These are phyloP conservation scores for Dendrolimus punctatus DNA, from an alignment of 1,140 invertebrate species.

Conservation along the genomic window DNA sequence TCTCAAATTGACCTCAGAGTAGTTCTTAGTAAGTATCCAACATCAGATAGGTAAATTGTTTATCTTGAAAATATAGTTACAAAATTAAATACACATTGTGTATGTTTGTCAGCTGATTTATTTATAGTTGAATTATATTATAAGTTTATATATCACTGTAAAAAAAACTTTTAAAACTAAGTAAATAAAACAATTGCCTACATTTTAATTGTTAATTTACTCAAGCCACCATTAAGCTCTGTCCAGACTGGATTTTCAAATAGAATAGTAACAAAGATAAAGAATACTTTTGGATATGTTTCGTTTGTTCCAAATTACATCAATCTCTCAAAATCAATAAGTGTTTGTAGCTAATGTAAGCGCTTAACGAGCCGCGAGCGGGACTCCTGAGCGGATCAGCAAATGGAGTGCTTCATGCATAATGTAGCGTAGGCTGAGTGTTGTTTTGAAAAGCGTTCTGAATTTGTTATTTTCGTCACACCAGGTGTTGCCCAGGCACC, in stretches of 20 bases:
- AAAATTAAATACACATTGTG: no score
- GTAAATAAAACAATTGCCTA: no score
- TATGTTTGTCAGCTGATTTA: no score
- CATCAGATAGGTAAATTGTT: no score
- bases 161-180: no score
- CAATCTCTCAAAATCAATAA: constrained; percentile 65
- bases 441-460: constrained; percentile 69
- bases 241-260: no score
- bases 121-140: not conserved
- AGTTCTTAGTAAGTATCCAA: no score
- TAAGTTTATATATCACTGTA: not conserved
- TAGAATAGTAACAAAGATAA: no score
- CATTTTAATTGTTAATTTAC: not conserved
- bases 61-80: no score
- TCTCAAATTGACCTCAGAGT: no score
- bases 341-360: constrained; percentile 67
- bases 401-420: constrained; percentile 71
- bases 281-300: not conserved
- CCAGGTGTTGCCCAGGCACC: constrained; percentile 56
- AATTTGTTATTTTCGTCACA: constrained; percentile 67
- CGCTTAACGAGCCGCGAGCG: constrained; percentile 67
- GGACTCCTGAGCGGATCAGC: constrained; percentile 66
- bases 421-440: constrained; percentile 65
- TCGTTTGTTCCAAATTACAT: constrained; percentile 40
- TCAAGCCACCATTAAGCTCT: not conserved